phyloP scores from a whole-genome alignment of 2,113 vertebrate genomes.

The Sminthopsis crassicaudata region DNA sequence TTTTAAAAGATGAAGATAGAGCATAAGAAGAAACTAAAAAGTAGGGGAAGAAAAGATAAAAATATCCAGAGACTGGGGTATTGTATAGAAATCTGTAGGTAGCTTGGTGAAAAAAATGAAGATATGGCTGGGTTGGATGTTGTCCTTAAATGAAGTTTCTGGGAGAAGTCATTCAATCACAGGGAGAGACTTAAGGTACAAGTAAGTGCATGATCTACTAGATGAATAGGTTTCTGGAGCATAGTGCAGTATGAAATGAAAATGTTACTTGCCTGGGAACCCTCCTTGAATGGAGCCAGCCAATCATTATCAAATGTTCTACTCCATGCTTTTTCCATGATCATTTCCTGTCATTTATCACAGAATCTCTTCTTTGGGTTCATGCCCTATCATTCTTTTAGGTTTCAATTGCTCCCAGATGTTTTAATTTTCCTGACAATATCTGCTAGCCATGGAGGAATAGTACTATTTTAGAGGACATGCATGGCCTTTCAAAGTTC shows the following conservation, averaged over 20 bases:
- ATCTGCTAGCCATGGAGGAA: not conserved
- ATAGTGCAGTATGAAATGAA: not conserved
- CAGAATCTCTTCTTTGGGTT: not conserved
- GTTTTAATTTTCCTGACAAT: not conserved
- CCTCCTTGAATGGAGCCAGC: not conserved
- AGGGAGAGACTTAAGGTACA: not conserved
- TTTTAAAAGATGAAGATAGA: too few species aligned
- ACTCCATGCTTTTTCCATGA: not conserved
- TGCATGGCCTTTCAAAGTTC: too few species aligned
- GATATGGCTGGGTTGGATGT: too few species aligned
- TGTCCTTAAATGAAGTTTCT: too few species aligned
- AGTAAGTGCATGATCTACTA: not conserved
- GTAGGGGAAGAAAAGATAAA: too few species aligned
- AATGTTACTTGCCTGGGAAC: not conserved
- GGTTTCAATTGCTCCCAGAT: not conserved
- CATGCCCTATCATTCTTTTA: not conserved
- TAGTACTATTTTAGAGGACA: too few species aligned
- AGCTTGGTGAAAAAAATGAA: too few species aligned
- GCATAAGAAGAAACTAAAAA: too few species aligned
- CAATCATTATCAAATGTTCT: not conserved
- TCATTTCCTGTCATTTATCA: not conserved
- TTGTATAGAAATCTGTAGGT: too few species aligned
- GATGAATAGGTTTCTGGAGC: not conserved
- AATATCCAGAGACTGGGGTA: too few species aligned
- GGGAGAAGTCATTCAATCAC: not conserved